These are phyloP conservation scores for Psophia crepitans DNA, from an alignment of 2,113 vertebrate genomes.

Conservation along the genomic window DNA sequence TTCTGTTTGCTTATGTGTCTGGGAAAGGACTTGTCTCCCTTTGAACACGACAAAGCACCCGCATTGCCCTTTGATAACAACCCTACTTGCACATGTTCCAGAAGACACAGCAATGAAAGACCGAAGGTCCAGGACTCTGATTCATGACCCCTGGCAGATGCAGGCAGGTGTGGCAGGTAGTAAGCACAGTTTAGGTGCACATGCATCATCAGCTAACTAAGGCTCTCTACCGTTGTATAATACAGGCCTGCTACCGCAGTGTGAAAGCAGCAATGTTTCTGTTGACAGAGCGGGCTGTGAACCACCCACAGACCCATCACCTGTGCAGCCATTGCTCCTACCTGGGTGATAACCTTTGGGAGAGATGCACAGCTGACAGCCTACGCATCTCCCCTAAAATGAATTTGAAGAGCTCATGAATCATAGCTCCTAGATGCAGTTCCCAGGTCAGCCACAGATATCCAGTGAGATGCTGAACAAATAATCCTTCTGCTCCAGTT, in stretches of 20 bases:
- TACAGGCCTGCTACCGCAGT: background rate
- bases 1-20: background rate
- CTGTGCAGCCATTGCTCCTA: background rate
- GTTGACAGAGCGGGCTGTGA: background rate
- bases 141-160: background rate
- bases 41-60: background rate
- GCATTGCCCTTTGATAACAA: background rate
- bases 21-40: background rate
- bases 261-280: background rate
- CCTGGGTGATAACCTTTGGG: background rate
- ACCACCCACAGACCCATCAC: background rate
- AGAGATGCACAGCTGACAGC: background rate
- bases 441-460: background rate
- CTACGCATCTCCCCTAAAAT: background rate
- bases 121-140: background rate
- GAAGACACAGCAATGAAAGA: background rate
- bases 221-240: fast-evolving
- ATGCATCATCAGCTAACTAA: background rate
- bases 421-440: background rate
- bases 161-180: background rate
- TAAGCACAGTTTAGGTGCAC: background rate
- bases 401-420: background rate
- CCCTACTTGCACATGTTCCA: background rate
- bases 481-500: background rate
- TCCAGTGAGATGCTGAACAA: background rate